These are phyloP conservation scores for Aphaenogaster rudis DNA, from an alignment of 1,140 invertebrate species.

Conservation along the genomic window DNA sequence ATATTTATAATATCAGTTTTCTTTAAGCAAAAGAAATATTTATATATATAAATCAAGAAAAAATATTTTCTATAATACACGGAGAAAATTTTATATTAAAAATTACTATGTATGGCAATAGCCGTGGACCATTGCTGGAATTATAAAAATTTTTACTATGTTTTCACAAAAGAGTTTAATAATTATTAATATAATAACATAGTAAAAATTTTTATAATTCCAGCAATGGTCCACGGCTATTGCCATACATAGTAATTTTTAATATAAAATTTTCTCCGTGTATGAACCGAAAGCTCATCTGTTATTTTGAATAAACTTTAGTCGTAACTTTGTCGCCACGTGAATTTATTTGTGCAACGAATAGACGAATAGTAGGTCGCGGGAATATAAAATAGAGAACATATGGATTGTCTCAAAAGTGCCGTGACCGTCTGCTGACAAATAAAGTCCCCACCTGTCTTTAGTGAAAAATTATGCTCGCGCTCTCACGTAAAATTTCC, in stretches of 20 bases:
- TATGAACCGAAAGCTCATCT: neutral
- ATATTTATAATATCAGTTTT: neutral
- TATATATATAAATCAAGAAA: neutral
- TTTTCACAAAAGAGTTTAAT: too few relatives aligned
- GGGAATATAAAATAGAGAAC: neutral
- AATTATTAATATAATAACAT: too few relatives aligned
- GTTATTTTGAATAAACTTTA: neutral
- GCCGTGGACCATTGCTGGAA: too few relatives aligned
- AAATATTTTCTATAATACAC: neutral
- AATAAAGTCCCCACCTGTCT: neutral
- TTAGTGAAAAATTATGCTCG: constrained; percentile 30
- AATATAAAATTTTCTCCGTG: too few relatives aligned
- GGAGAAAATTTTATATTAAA: too few relatives aligned
- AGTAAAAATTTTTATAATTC: too few relatives aligned
- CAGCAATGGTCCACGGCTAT: too few relatives aligned
- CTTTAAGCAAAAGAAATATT: neutral
- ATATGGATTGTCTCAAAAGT: neutral
- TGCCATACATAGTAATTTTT: too few relatives aligned
- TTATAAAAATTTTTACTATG: too few relatives aligned
- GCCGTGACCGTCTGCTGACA: neutral
- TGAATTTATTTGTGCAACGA: neutral
- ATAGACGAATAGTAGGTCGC: neutral
- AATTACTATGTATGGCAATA: too few relatives aligned
- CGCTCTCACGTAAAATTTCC: neutral
- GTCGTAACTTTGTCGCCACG: neutral